Evolutionary conservation across 92 coral and sea anemone genomes (phyloP).

Genomic region (Plumapathes pennacea): DNA sequence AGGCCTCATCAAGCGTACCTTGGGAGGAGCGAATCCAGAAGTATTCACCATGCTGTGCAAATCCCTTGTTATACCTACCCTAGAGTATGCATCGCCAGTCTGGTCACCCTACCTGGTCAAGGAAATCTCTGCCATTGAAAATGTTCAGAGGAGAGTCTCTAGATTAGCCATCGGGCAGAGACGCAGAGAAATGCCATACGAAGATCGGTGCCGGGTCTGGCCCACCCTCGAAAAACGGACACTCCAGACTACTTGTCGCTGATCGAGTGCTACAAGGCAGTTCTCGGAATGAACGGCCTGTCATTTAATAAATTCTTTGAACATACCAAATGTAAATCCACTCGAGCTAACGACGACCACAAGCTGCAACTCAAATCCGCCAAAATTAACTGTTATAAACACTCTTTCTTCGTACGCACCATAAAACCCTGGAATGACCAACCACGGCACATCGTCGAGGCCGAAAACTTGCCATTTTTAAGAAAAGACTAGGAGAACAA

Average conservation of each 20-base stretch:
- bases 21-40: slow-evolving; percentile 21
- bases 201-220: slow-evolving; percentile 32
- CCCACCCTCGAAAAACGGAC: slow-evolving; percentile 25
- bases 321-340: too few relatives aligned
- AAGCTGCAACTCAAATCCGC: too few relatives aligned
- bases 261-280: slow-evolving; percentile 43
- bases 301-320: slow-evolving; percentile 24
- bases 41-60: slow-evolving; percentile 27
- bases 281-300: slow-evolving; percentile 25
- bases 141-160: slow-evolving; percentile 44
- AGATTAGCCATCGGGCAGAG: slow-evolving; percentile 16
- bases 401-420: too few relatives aligned
- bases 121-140: slow-evolving; percentile 27
- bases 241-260: slow-evolving; percentile 19
- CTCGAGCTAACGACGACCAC: too few relatives aligned
- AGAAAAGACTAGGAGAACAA: too few relatives aligned
- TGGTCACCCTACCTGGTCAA: slow-evolving; percentile 41
- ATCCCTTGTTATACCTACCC: slow-evolving; percentile 27
- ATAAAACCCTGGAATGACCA: too few relatives aligned
- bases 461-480: too few relatives aligned
- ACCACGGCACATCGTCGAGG: too few relatives aligned
- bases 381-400: too few relatives aligned
- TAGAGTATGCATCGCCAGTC: slow-evolving; percentile 41
- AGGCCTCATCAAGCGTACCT: slow-evolving; percentile 24
- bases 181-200: slow-evolving; percentile 23